These are phyloP conservation scores for Pseudomyrmex concolor DNA, from an alignment of 1,140 invertebrate genomes.

Conservation along the genomic window DNA sequence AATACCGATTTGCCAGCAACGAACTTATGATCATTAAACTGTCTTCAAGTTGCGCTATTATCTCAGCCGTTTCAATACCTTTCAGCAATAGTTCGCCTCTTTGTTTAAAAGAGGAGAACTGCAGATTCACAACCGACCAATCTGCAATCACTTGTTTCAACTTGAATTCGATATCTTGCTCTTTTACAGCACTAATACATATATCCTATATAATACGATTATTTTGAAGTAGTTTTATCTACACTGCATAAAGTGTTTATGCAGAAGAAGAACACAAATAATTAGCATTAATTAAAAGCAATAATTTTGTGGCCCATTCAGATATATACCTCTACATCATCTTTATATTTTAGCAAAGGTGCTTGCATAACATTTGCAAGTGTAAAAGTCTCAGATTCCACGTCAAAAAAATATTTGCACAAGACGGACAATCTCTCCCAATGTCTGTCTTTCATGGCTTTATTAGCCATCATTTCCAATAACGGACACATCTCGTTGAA, in stretches of 20 bases:
- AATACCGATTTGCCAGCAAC: constrained; percentile 91
- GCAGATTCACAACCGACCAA: constrained; percentile 92
- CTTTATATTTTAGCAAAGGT: constrained; percentile 92
- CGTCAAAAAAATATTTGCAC: constrained; percentile 90
- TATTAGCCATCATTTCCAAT: constrained; percentile 95
- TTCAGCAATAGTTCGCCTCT: constrained; percentile 93
- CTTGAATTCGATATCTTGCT: constrained; percentile 96
- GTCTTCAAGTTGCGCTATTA: constrained; percentile 93
- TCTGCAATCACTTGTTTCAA: constrained; percentile 93
- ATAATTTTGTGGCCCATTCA: not conserved
- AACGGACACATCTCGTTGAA: constrained; percentile 95
- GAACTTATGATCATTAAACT: constrained; percentile 95
- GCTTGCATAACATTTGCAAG: constrained; percentile 93
- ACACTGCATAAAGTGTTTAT: not conserved
- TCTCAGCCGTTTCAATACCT: constrained; percentile 91
- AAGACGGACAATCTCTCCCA: constrained; percentile 92
- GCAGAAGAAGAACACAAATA: not conserved
- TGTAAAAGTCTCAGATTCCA: constrained; percentile 92
- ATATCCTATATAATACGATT: constrained; percentile 88
- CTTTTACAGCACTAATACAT: constrained; percentile 95
- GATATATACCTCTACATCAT: constrained; percentile 91
- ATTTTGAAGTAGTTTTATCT: not conserved
- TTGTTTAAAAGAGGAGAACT: constrained; percentile 93
- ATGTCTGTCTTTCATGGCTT: constrained; percentile 95
- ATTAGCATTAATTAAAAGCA: not conserved